Conservation (phyloP, 1,140 invertebrate genomes). For the Aethina tumida region DNA sequence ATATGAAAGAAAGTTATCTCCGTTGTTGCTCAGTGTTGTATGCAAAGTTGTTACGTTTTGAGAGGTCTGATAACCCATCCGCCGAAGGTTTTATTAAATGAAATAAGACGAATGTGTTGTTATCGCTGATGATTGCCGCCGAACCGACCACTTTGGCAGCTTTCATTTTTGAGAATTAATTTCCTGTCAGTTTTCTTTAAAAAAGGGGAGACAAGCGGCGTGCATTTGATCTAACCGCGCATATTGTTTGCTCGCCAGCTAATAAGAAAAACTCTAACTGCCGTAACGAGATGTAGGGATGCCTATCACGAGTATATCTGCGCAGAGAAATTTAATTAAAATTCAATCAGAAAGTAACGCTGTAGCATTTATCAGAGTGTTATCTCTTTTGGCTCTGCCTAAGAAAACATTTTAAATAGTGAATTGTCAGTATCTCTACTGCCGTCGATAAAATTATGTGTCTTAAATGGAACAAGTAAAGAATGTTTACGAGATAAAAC, state of each 20-base stretch:
- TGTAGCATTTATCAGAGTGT: constrained; percentile 31
- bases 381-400: constrained; percentile 28
- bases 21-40: too few species aligned
- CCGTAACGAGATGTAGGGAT: constrained; percentile 15
- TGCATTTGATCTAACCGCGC: too few species aligned
- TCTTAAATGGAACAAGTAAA: constrained; percentile 31
- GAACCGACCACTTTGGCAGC: constrained; percentile 27
- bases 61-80: constrained; percentile 31
- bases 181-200: constrained; percentile 37
- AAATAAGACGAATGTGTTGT: constrained; percentile 32
- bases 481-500: constrained; percentile 33
- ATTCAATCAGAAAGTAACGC: constrained; percentile 35
- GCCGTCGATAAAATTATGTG: constrained; percentile 32
- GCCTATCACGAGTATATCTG: constrained; percentile 30
- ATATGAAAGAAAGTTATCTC: too few species aligned
- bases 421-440: constrained; percentile 31
- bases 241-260: constrained; percentile 18
- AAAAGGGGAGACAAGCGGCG: constrained; percentile 31
- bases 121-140: constrained; percentile 28
- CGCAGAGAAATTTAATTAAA: constrained; percentile 35
- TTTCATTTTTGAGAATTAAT: constrained; percentile 39
- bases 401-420: constrained; percentile 36
- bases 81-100: constrained; percentile 29
- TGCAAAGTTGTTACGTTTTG: too few species aligned
- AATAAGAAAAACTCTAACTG: constrained; percentile 34